These are phyloP conservation scores for Oscheius onirici DNA, from an alignment of 2,888 invertebrate genomes.

Conservation along the genomic window DNA sequence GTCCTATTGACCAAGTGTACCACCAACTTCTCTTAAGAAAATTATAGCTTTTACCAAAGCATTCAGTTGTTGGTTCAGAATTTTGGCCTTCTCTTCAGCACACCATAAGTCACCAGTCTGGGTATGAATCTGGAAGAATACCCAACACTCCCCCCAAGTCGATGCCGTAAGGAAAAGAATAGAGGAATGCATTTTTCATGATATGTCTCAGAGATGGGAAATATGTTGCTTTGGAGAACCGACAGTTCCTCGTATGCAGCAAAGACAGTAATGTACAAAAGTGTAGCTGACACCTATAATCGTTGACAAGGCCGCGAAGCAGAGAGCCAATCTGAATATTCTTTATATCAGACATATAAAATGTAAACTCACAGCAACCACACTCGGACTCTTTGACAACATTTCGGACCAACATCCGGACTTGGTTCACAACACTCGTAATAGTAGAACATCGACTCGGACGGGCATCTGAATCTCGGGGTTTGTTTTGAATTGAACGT, in stretches of 20 bases:
- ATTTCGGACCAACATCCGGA: conserved; percentile 36
- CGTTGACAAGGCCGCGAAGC: conserved; percentile 51
- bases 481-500: not conserved
- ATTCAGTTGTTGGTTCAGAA: too few relatives aligned
- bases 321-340: conserved; percentile 51
- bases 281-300: conserved; percentile 49
- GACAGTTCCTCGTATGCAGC: conserved; percentile 33
- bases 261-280: conserved; percentile 49
- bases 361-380: conserved; percentile 60
- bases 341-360: too few relatives aligned
- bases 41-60: too few relatives aligned
- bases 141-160: too few relatives aligned
- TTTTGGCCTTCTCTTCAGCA: too few relatives aligned
- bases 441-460: conserved; percentile 60
- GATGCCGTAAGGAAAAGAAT: too few relatives aligned
- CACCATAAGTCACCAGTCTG: too few relatives aligned
- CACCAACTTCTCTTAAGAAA: too few relatives aligned
- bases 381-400: conserved; percentile 52
- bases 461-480: conserved; percentile 51
- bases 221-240: conserved; percentile 3
- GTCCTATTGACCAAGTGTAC: too few relatives aligned
- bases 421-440: conserved; percentile 54
- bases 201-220: conserved; percentile 23
- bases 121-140: too few relatives aligned
- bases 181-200: not conserved